Conservation (phyloP, 92 coral and sea anemone species). For the Anthopleura xanthogrammica region DNA sequence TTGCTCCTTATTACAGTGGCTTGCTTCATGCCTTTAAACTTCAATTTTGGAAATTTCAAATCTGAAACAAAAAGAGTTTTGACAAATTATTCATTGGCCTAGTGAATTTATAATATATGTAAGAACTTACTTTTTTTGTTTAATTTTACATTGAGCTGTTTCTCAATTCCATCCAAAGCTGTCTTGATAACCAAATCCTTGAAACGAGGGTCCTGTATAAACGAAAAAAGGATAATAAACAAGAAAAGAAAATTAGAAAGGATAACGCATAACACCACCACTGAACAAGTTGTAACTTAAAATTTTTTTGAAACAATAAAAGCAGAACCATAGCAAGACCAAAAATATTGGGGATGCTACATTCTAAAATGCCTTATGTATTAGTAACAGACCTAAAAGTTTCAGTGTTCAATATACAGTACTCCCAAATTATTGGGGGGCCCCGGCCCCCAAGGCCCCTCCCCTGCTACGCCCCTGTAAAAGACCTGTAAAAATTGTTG, state of each 20-base stretch:
- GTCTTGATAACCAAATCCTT: conserved; percentile 84
- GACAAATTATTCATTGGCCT: neutral
- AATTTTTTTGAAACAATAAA: too few relatives aligned
- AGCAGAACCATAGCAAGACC: too few relatives aligned
- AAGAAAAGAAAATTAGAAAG: neutral
- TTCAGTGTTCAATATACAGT: too few relatives aligned
- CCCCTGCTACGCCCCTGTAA: too few relatives aligned
- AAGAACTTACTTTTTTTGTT: conserved; percentile 82
- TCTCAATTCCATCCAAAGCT: conserved; percentile 83
- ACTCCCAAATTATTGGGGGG: too few relatives aligned
- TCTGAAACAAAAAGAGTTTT: conserved; percentile 23
- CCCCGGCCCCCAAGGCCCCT: too few relatives aligned
- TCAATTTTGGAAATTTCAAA: conserved; percentile 83
- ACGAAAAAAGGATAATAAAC: neutral
- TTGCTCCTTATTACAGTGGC: conserved; percentile 85
- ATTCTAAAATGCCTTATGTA: too few relatives aligned
- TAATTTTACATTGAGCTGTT: conserved; percentile 63
- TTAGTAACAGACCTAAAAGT: too few relatives aligned
- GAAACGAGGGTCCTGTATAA: conserved; percentile 47
- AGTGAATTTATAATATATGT: neutral
- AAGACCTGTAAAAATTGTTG: too few relatives aligned
- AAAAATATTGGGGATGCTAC: too few relatives aligned
- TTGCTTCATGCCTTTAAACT: conserved; percentile 89
- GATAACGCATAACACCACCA: neutral
- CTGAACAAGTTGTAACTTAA: too few relatives aligned